A percentile compares a stretch with the other conserved stretches of the same genome.
Conservation (phyloP, 2,113 vertebrate species). For the Ammodytes dubius region DNA sequence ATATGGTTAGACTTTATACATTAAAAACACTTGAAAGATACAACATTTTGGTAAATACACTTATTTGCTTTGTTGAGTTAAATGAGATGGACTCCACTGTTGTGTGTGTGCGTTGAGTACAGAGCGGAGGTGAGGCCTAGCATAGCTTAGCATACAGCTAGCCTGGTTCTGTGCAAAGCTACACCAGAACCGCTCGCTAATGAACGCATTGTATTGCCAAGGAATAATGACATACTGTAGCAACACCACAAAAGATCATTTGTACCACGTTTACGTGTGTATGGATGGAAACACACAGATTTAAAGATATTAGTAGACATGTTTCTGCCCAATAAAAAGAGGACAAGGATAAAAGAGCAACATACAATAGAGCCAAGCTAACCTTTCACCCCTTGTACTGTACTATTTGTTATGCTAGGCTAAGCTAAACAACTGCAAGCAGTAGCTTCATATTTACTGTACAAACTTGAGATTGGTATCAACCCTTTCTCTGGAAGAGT, state of each 20-base stretch:
- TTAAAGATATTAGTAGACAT: neutral
- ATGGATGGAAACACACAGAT: too few relatives aligned
- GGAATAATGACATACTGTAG: neutral
- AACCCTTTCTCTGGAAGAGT: too few relatives aligned
- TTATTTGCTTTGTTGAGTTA: neutral
- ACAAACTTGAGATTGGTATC: too few relatives aligned
- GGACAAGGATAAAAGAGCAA: too few relatives aligned
- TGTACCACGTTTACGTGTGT: neutral
- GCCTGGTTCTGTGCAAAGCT: too few relatives aligned
- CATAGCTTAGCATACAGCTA: neutral
- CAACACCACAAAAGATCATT: neutral
- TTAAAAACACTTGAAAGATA: neutral
- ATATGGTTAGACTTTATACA: neutral
- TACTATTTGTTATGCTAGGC: neutral
- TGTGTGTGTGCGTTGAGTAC: neutral
- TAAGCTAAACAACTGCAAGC: neutral
- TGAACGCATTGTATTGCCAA: neutral
- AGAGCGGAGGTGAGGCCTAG: neutral
- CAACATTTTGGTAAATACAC: neutral
- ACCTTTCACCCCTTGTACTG: neutral
- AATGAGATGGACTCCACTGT: neutral
- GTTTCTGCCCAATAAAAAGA: neutral
- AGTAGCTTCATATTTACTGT: too few relatives aligned
- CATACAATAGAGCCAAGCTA: neutral
- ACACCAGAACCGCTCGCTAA: neutral